Base-by-base conservation (phyloP, 2,113 vertebrate species). In the Aythya baeri region DNA sequence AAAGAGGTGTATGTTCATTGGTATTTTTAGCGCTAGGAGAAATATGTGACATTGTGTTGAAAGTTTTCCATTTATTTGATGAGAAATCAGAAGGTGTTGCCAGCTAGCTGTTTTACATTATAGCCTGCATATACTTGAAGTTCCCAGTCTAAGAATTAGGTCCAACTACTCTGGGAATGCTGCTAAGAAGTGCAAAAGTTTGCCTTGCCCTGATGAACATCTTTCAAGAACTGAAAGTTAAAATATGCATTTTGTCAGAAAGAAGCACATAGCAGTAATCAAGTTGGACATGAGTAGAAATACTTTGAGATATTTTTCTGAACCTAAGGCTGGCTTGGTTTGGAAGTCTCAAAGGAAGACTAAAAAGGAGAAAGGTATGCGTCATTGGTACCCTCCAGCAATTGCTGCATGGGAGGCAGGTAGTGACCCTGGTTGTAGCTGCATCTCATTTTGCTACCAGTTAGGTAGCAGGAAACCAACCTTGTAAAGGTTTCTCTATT, bases 21-120 rank as follows among this genome's bases (percentile, higher is more conserved):
- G 43, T 65, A 65, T 87, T 91, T 95, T 94, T 90, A 94, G 18
- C 52, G 75, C 31, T 50, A 82, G 74, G 27, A 79, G 78, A 93
- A 92, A 79, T 8, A 49, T 18, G 61, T 26, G 22, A 78, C 21
- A 79, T 36, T 65, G 13, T 70, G 54, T 43, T 84, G 83, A 85
- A 92, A 78, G 82, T 75, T 91, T 95, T 93, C 86, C 81, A 67
- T 72, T 82, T 88, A 66, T 79, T 86, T 86, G 55, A 70, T 84
- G 67, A 94, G 58, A 84, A 93, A 84, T 83, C 62, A 86, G 52
- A 92, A 78, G 71, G 50, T 5, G 0, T 62, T 73, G 15, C 34
- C 78, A 92, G 36, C 34, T 73, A 73, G 54, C 20, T 82, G 41
- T 58, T 96, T 93, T 72, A 50, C 9, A 0, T 81, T 94, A 74